Conservation (phyloP, 2,797 vertebrate genomes). For the Nothura maculosa region DNA sequence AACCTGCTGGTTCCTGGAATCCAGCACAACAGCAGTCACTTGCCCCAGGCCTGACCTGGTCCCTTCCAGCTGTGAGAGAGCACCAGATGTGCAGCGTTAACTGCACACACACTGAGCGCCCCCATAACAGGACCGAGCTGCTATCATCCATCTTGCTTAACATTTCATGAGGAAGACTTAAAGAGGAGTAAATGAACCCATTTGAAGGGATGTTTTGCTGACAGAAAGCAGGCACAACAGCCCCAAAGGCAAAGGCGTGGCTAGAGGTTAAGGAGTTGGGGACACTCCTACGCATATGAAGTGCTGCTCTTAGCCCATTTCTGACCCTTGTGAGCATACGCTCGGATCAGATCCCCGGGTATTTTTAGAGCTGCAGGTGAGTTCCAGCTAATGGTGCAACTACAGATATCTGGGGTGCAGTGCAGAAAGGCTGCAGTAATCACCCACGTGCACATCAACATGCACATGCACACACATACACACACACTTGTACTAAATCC, state of each 20-base stretch:
- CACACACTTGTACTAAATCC: neutral
- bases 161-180: accelerated
- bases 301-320: neutral
- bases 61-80: neutral
- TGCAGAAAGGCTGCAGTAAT: accelerated
- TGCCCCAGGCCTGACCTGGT: accelerated
- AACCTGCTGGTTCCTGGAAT: accelerated
- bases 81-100: neutral
- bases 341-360: neutral
- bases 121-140: neutral
- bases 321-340: neutral
- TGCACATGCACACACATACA: neutral
- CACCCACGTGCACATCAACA: neutral
- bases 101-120: accelerated
- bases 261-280: neutral
- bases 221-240: accelerated
- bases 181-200: neutral
- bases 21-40: neutral
- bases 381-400: neutral
- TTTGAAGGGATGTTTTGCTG: neutral
- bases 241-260: accelerated
- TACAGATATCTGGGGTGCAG: neutral
- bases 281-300: accelerated
- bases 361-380: neutral
- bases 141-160: accelerated